phyloP scores from a whole-genome alignment of 1,140 invertebrate genomes.

The Belonocnema kinseyi region DNA sequence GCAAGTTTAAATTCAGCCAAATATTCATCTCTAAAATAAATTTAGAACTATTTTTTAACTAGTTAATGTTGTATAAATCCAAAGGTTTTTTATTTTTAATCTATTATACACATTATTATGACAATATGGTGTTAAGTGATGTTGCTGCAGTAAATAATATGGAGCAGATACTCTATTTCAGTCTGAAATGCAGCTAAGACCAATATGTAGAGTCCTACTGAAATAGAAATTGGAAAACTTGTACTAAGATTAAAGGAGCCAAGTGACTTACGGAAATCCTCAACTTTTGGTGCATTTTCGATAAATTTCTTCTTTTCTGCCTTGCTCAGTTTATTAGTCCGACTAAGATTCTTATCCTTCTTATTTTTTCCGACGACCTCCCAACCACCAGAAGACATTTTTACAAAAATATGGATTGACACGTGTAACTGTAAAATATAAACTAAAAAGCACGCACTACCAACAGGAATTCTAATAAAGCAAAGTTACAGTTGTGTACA shows the following conservation, averaged over 20 bases:
- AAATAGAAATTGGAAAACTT: slow-evolving; percentile 11
- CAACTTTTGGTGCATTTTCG: slow-evolving; percentile 78
- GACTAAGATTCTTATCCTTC: slow-evolving; percentile 79
- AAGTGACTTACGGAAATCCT: slow-evolving; percentile 79
- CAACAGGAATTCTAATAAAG: slow-evolving; percentile 1
- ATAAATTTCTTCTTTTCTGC: slow-evolving; percentile 79
- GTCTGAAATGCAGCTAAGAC: no score
- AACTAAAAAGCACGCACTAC: slow-evolving; percentile 33
- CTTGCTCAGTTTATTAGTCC: slow-evolving; percentile 76
- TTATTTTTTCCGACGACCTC: slow-evolving; percentile 86
- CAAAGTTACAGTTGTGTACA: slow-evolving; percentile 36
- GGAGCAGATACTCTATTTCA: background rate
- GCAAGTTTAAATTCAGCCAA: no score
- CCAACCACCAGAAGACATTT: slow-evolving; percentile 83
- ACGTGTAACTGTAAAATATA: slow-evolving; percentile 39
- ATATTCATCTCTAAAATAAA: background rate
- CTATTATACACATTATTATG: background rate
- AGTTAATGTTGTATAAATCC: background rate
- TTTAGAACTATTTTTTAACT: background rate
- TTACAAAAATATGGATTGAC: slow-evolving; percentile 47
- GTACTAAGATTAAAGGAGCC: background rate
- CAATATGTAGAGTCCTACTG: background rate
- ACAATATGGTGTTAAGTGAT: slow-evolving; percentile 17
- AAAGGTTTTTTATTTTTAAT: background rate
- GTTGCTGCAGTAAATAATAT: background rate